Conservation (phyloP, 1,140 invertebrate species). For the Oppia nitens region DNA sequence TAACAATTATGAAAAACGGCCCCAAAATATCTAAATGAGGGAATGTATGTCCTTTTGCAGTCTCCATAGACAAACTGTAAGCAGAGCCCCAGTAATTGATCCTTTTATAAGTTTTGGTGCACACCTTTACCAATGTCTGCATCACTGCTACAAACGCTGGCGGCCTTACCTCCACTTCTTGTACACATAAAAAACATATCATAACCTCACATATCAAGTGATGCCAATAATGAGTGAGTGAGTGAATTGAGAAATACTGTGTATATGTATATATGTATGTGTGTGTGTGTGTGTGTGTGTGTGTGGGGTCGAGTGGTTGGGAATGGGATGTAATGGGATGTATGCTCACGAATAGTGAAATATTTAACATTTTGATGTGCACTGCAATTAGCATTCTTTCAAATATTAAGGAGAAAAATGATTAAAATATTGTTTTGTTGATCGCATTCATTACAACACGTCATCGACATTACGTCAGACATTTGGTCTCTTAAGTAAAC, state of each 20-base stretch:
- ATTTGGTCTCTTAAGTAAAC: background rate
- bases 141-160: background rate
- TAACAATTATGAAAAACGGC: background rate
- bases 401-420: background rate
- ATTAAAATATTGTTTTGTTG: constrained; percentile 7
- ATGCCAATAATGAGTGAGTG: background rate
- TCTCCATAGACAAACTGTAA: too few species aligned
- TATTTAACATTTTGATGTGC: background rate
- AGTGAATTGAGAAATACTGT: background rate
- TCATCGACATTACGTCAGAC: background rate
- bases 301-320: background rate
- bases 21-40: background rate
- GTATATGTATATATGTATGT: too few species aligned
- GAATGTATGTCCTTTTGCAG: too few species aligned
- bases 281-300: too few species aligned
- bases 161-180: background rate
- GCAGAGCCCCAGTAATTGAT: background rate
- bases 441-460: background rate
- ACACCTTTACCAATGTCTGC: background rate
- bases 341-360: background rate
- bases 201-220: background rate
- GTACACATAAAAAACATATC: background rate
- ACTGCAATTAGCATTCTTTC: background rate
- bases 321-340: too few species aligned
- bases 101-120: background rate